Conservation (phyloP, 2,113 vertebrate genomes). For the Austrofundulus limnaeus region DNA sequence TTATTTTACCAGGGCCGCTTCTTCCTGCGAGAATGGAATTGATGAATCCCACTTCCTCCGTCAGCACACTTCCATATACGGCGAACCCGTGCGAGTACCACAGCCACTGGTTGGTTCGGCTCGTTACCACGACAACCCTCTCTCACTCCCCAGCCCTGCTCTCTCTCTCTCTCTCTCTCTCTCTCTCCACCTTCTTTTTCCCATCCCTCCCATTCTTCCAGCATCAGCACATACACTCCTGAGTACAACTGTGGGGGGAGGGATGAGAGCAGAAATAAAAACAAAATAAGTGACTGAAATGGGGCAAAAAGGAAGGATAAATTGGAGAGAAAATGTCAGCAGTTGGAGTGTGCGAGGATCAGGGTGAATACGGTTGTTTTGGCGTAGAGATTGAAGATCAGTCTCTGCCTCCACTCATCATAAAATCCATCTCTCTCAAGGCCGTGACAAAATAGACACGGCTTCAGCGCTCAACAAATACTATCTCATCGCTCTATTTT, state of each 20-base stretch:
- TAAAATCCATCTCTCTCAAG: constrained; percentile 52
- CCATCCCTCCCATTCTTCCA: constrained; percentile 58
- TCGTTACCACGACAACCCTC: constrained; percentile 71
- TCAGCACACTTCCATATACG: constrained; percentile 58
- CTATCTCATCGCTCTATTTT: constrained; percentile 21
- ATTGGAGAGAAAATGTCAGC: constrained; percentile 5
- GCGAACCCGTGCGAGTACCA: constrained; percentile 46
- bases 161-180: too few species aligned
- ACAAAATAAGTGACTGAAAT: constrained; percentile 36
- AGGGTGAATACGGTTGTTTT: constrained; percentile 22
- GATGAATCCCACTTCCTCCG: constrained; percentile 68
- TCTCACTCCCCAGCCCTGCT: constrained; percentile 43
- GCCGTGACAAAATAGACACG: constrained; percentile 43
- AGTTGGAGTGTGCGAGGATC: constrained; percentile 5
- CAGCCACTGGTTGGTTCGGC: constrained; percentile 63
- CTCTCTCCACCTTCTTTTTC: constrained; percentile 48
- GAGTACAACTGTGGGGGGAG: constrained; percentile 51
- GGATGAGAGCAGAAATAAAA: constrained; percentile 27
- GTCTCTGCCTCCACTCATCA: constrained; percentile 47
- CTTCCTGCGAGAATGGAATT: constrained; percentile 60
- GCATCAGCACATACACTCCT: constrained; percentile 27
- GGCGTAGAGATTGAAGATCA: constrained; percentile 21
- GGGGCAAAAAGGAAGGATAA: constrained; percentile 6
- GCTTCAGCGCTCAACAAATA: constrained; percentile 53
- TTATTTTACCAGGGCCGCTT: constrained; percentile 51